Base-by-base conservation (phyloP, 2,888 invertebrate species). In the Sphaerophoria rueppellii region DNA sequence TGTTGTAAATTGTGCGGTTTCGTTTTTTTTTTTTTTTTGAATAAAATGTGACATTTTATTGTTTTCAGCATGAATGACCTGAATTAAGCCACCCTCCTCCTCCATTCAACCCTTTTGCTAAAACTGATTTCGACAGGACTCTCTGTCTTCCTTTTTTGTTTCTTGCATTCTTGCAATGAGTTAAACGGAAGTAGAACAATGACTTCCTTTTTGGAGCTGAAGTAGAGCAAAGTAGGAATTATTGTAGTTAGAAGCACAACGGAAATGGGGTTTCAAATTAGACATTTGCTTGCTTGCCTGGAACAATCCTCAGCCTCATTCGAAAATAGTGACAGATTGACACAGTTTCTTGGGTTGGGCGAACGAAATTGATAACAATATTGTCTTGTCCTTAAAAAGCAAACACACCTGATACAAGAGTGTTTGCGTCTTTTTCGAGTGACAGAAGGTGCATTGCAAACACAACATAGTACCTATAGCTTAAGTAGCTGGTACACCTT, bases 181-280 rank as follows among this genome's bases (percentile, higher is more conserved):
- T 35, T 65, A 58, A 77, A 77, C 69, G 81, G 72, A 81, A 85
- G 63, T 77, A 77, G 85, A 52, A 81, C 81, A 85, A 85, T 85
- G 85, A 85, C 72, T 85, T 85, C 72, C 63, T 54, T 76, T 32
- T 6, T 34, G 34, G 63, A 54, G 35, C 11, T 37, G 14, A 81
- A 77, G 76, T 73, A 65, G 81, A 77, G 73, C 85, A 81, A 43
- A 58, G 67, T 72, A 72, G 60, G 50, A 72, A 67, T 75, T 71
- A 65, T 24, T 24, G 1, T 43, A 43, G 55, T 67, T 12, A 61
- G 34, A 75, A 48, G 57, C 55, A 24, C 24, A 57, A 63, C 57
- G 52, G 55, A 73, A 85, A 80, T 76, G 79, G 50, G 79, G 79
- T 71, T 48, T 69, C 54, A 69, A 61, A 73, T 69, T 60, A 73